Percentiles rank a stretch among this genome's conserved stretches.
Evolutionary conservation across 2,888 invertebrate species (phyloP).

Genomic region (Caenorhabditis sp.): DNA sequence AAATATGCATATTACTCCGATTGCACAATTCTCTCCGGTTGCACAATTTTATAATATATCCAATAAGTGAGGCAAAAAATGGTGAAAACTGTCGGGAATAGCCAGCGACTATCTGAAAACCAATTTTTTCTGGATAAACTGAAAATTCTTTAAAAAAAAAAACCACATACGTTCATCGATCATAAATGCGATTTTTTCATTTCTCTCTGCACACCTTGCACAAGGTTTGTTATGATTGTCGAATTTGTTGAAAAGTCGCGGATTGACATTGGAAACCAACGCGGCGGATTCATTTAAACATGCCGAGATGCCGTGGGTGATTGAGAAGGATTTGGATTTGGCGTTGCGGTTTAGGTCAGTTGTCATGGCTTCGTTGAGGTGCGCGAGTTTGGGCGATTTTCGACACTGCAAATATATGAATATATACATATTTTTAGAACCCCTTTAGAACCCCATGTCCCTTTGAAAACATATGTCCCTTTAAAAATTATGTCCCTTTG

Average conservation of each 20-base stretch:
- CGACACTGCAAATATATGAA: neutral
- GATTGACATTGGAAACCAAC: slow-evolving; percentile 54
- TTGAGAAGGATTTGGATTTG: slow-evolving; percentile 41
- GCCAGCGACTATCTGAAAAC: slow-evolving; percentile 64
- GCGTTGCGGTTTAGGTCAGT: slow-evolving; percentile 28
- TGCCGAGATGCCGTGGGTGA: slow-evolving; percentile 52
- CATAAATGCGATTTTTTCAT: slow-evolving; percentile 58
- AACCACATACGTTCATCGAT: slow-evolving; percentile 62
- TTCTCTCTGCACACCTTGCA: slow-evolving; percentile 58
- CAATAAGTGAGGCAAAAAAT: slow-evolving; percentile 60
- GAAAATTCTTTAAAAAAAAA: neutral
- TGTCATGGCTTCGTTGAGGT: slow-evolving; percentile 7
- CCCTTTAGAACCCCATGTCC: too few relatives aligned
- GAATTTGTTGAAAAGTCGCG: slow-evolving; percentile 59
- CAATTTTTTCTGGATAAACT: neutral
- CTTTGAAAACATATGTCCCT: too few relatives aligned
- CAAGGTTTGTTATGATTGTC: slow-evolving; percentile 62
- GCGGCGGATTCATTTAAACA: slow-evolving; percentile 61
- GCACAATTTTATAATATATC: neutral
- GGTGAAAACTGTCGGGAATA: slow-evolving; percentile 64
- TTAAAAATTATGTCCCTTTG: too few relatives aligned
- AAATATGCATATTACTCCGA: too few relatives aligned
- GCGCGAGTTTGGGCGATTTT: neutral
- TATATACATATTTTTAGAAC: too few relatives aligned
- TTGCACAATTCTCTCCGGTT: too few relatives aligned